Evolutionary conservation across 2,888 invertebrate genomes (phyloP).

Genomic region (Eustalomyia histrio): DNA sequence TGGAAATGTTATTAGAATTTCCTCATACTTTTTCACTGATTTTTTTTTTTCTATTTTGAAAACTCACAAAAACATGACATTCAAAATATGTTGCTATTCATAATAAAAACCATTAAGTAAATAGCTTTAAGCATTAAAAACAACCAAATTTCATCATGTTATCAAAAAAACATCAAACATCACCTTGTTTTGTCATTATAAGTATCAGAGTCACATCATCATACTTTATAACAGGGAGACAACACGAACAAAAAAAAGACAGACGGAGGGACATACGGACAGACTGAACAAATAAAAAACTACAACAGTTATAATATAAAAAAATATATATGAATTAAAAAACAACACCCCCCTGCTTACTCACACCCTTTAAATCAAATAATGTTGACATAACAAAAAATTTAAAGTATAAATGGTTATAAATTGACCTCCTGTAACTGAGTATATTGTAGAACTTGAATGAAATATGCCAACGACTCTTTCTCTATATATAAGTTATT

Average conservation of each 20-base stretch:
- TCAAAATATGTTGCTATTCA: conserved; percentile 57
- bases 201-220: not conserved
- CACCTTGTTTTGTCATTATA: conserved; percentile 56
- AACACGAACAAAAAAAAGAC: not conserved
- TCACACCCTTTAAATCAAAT: not conserved
- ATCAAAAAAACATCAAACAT: conserved; percentile 61
- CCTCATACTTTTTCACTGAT: conserved; percentile 1
- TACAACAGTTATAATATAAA: conserved; percentile 1
- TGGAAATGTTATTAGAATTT: conserved; percentile 59
- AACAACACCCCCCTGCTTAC: not conserved
- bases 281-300: not conserved
- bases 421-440: too few species aligned
- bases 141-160: conserved; percentile 52
- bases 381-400: not conserved
- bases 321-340: not conserved
- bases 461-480: too few species aligned
- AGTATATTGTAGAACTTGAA: too few species aligned
- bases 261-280: not conserved
- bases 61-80: conserved; percentile 47
- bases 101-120: conserved; percentile 64
- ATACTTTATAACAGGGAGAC: not conserved
- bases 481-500: too few species aligned
- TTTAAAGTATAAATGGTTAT: too few species aligned
- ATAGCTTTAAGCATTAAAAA: conserved; percentile 52
- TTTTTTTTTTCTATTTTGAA: not conserved